Evolutionary conservation across 2,797 vertebrate genomes (phyloP), one percentile per base, ranked within the genome.

Genomic region (Pogoniulus pusillus): DNA sequence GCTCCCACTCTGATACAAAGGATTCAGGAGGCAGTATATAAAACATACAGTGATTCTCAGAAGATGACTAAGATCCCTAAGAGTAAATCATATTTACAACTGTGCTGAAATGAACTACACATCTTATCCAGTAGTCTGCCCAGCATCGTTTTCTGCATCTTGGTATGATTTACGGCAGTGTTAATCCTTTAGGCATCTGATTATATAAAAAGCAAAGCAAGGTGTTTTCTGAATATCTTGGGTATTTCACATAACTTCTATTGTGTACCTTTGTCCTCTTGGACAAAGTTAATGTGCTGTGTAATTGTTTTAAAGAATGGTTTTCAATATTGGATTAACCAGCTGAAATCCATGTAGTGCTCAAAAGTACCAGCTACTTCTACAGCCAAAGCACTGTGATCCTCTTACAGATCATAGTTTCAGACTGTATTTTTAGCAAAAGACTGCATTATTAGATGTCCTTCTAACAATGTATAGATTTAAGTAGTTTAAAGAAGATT

Each of bases 41-140:
- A 90, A 94, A 60, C 15, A 27, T 75, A 59, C 17, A 37, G 16
- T 54, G 59, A 41, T 82, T 90, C n/a, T 63, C 63, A 65, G 58
- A 88, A 82, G 55, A 87, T 69, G 1, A 54, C 45, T 82, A 80
- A 37, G 34, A 43, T 89, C 75, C 29, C 53, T 81, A 64, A 81
- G 49, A 78, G 77, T 62, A 91, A 85, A 51, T 81, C 19, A 41
- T 70, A 65, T 64, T 79, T 87, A 57, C 63, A 89, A 8, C 15
- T 71, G 30, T 71, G 53, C 24, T 85, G 76, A 58, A 91, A 57
- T 54, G 80, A 93, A 95, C 81, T 83, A 63, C 66, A 43, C 79
- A 76, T 14, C 5, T 81, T 87, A 57, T 77, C 17, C 43, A 59
- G 41, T 55, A 69, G 43, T 43, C 47, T 75, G 45, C 74, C 65